Conservation (phyloP, 2,797 vertebrate genomes). For the Kryptopterus vitreolus region DNA sequence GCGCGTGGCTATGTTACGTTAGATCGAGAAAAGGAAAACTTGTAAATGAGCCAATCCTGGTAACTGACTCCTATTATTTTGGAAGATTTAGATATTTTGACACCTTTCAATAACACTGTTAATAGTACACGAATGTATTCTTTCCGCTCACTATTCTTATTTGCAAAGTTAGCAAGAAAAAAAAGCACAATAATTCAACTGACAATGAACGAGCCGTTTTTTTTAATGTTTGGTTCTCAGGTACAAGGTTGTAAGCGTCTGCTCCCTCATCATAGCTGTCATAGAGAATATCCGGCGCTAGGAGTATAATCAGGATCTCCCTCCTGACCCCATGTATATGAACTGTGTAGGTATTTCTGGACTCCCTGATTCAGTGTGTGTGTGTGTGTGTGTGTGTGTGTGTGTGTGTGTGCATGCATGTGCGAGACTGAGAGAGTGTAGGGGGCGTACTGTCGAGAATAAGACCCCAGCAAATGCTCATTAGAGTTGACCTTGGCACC, state of each 20-base stretch:
- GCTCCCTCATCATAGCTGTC: conserved; percentile 32
- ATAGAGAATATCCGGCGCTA: background rate
- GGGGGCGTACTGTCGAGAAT: conserved; percentile 68
- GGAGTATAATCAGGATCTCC: conserved; percentile 55
- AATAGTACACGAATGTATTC: background rate
- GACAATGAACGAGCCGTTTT: conserved; percentile 7
- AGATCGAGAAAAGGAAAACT: no score
- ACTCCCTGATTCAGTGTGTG: conserved; percentile 31
- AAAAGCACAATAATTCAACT: background rate
- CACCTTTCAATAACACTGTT: background rate
- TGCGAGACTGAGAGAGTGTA: conserved; percentile 45
- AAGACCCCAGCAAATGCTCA: conserved; percentile 87
- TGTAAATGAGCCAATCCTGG: no score
- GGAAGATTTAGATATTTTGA: background rate
- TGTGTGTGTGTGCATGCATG: background rate
- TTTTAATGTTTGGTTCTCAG: background rate
- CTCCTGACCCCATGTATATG: conserved; percentile 59
- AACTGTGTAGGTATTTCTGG: conserved; percentile 63
- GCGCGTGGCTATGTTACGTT: background rate
- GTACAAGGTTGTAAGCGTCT: conserved; percentile 34
- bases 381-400: conserved; percentile 57
- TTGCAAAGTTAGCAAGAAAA: conserved; percentile 20
- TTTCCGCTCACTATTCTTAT: background rate
- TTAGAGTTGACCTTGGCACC: conserved; percentile 97
- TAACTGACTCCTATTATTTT: background rate